These are phyloP conservation scores for Chlorops oryzae DNA, from an alignment of 1,140 invertebrate species.

Conservation along the genomic window DNA sequence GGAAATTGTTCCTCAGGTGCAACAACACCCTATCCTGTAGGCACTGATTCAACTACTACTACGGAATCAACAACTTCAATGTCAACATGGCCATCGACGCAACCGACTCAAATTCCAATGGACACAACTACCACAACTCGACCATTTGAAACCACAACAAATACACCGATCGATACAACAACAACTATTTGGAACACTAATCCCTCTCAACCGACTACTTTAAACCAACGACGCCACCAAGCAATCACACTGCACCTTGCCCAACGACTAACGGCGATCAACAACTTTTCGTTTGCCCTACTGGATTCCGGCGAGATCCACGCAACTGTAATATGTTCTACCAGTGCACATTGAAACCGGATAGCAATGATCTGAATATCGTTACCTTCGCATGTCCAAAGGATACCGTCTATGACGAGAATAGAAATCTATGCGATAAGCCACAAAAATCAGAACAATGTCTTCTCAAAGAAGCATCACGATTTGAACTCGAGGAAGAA, in stretches of 20 bases:
- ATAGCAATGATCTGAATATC: slow-evolving; percentile 64
- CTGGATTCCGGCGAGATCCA: slow-evolving; percentile 73
- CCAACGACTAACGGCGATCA: slow-evolving; percentile 59
- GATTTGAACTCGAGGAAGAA: slow-evolving; percentile 46
- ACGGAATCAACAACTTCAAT: slow-evolving; percentile 13
- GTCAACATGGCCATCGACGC: slow-evolving; percentile 12
- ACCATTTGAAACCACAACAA: slow-evolving; percentile 20
- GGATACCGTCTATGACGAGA: slow-evolving; percentile 68
- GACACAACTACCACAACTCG: slow-evolving; percentile 6
- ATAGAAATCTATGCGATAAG: slow-evolving; percentile 61
- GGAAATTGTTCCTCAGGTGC: slow-evolving; percentile 34
- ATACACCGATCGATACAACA: slow-evolving; percentile 13
- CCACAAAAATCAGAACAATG: slow-evolving; percentile 28
- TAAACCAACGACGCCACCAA: slow-evolving; percentile 27
- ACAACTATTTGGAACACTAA: slow-evolving; percentile 21
- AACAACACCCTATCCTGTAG: slow-evolving; percentile 13
- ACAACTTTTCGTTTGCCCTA: slow-evolving; percentile 66
- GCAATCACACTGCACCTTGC: slow-evolving; percentile 42
- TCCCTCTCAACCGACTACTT: slow-evolving; percentile 14
- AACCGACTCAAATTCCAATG: slow-evolving; percentile 6
- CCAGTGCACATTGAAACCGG: slow-evolving; percentile 63
- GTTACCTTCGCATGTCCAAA: slow-evolving; percentile 68
- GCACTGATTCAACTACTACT: slow-evolving; percentile 28
- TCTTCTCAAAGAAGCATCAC: slow-evolving; percentile 13
- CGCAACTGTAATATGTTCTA: slow-evolving; percentile 80